phyloP scores from a whole-genome alignment of 2,797 vertebrate genomes.

The Thunnus albacares region DNA sequence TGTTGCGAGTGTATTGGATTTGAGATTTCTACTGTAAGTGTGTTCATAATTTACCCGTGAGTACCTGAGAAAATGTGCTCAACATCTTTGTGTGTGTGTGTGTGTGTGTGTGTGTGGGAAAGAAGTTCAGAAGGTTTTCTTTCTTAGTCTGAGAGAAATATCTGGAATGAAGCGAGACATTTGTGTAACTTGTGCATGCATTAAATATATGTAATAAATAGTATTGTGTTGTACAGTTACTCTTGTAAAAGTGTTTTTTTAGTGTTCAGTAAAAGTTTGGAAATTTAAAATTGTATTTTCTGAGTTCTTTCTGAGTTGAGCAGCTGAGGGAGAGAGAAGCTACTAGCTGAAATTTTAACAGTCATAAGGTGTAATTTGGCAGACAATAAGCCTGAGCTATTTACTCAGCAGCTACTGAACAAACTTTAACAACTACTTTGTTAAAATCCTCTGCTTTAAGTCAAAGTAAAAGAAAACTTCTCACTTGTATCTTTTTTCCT shows the following conservation, averaged over 20 bases:
- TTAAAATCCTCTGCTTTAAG: constrained; percentile 36
- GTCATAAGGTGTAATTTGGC: constrained; percentile 32
- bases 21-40: constrained; percentile 63
- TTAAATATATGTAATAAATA: not conserved
- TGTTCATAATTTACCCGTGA: constrained; percentile 67
- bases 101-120: constrained; percentile 13
- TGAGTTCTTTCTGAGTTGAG: constrained; percentile 5
- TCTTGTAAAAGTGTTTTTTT: constrained; percentile 35
- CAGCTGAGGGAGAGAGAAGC: not conserved
- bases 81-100: constrained; percentile 20
- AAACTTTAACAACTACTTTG: constrained; percentile 39
- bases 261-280: constrained; percentile 36
- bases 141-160: constrained; percentile 13
- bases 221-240: not conserved
- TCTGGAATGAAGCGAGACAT: constrained; percentile 11
- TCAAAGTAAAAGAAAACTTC: constrained; percentile 32
- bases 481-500: not conserved
- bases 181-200: constrained; percentile 36
- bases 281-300: constrained; percentile 29
- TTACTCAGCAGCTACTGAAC: constrained; percentile 41
- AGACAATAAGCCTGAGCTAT: constrained; percentile 42
- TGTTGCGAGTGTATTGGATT: constrained; percentile 69
- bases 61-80: constrained; percentile 54
- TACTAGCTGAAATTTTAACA: constrained; percentile 24
- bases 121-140: constrained; percentile 28